Evolutionary conservation across 2,113 vertebrate species (phyloP).

Genomic region (Bujurquina vittata): DNA sequence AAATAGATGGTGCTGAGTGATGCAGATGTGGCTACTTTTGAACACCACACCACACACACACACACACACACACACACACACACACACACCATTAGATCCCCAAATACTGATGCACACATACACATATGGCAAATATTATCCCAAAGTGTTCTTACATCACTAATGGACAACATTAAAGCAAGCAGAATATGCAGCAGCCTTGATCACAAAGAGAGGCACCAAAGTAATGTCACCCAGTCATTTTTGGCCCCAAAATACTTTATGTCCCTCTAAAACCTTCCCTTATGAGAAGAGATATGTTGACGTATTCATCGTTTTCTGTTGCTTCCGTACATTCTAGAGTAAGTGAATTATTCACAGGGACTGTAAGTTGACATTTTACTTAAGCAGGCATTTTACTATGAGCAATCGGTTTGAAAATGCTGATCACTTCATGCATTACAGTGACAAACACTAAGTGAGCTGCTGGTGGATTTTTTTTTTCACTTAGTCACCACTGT

Average conservation of each 20-base stretch:
- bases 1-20: constrained; percentile 36
- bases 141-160: neutral
- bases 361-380: neutral
- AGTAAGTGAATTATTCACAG: neutral
- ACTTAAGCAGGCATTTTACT: too few species aligned
- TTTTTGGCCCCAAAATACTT: neutral
- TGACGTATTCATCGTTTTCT: neutral
- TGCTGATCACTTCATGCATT: too few species aligned
- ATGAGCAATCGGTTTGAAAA: too few species aligned
- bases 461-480: too few species aligned
- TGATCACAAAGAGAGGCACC: neutral
- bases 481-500: too few species aligned
- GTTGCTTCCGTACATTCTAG: neutral
- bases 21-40: constrained; percentile 1
- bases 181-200: neutral
- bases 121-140: neutral
- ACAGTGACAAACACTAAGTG: too few species aligned
- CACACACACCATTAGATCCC: neutral
- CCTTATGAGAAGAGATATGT: neutral
- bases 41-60: neutral
- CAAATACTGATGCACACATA: constrained; percentile 17
- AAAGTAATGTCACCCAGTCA: neutral
- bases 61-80: neutral
- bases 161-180: constrained; percentile 6
- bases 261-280: constrained; percentile 5